A percentile compares a stretch with the other conserved stretches of the same genome.
Evolutionary conservation across 2,797 vertebrate species (phyloP).

Genomic region (Melanotaenia boesemani): DNA sequence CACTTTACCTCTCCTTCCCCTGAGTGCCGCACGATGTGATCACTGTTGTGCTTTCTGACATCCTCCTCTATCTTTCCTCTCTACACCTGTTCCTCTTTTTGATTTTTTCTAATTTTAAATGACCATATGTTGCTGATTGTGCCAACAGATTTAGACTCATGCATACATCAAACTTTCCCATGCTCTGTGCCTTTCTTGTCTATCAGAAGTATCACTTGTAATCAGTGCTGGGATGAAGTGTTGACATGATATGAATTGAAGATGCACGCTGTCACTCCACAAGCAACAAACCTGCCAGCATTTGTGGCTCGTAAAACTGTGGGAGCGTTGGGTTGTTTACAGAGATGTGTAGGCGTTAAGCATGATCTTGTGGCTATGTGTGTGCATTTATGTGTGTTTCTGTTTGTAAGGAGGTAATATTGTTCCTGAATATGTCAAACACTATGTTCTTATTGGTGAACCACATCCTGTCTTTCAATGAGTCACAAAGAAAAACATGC

Average conservation of each 20-base stretch:
- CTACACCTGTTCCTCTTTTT: slow-evolving; percentile 33
- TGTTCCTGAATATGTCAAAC: slow-evolving; percentile 68
- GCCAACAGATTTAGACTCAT: slow-evolving; percentile 6
- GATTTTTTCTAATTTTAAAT: slow-evolving; percentile 44
- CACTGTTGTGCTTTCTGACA: slow-evolving; percentile 73
- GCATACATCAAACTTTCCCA: slow-evolving; percentile 15
- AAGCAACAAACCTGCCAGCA: slow-evolving; percentile 48
- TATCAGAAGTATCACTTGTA: slow-evolving; percentile 53
- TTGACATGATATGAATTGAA: slow-evolving; percentile 64
- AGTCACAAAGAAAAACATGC: slow-evolving; percentile 62
- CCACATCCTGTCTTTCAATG: slow-evolving; percentile 76
- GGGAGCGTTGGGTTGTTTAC: slow-evolving; percentile 72
- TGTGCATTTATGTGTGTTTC: slow-evolving; percentile 65
- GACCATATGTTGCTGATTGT: slow-evolving; percentile 19
- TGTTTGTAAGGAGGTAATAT: slow-evolving; percentile 66
- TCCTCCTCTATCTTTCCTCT: slow-evolving; percentile 45
- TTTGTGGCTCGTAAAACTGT: slow-evolving; percentile 68
- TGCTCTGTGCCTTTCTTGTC: slow-evolving; percentile 21
- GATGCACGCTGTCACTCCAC: slow-evolving; percentile 60
- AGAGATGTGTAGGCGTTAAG: slow-evolving; percentile 67
- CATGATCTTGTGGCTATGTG: slow-evolving; percentile 65
- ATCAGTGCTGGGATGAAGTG: slow-evolving; percentile 54
- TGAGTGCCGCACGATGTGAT: slow-evolving; percentile 81
- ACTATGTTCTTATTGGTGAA: slow-evolving; percentile 55
- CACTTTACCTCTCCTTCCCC: slow-evolving; percentile 74